Evolutionary conservation across 2,888 invertebrate species (phyloP).

Genomic region (Nasonovia ribisnigri): DNA sequence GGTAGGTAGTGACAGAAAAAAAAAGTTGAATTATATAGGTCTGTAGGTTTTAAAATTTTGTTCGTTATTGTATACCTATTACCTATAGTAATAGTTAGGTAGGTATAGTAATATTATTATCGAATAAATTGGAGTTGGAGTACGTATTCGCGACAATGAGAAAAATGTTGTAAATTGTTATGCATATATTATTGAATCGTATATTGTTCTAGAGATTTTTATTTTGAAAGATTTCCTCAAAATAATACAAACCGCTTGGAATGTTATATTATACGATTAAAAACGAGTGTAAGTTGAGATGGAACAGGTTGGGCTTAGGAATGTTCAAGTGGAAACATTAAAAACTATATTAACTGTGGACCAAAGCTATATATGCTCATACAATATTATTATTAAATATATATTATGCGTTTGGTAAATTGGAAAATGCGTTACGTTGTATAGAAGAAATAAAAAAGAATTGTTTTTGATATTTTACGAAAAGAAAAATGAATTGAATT

Average conservation of each 20-base stretch:
- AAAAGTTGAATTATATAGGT: neutral
- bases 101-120: neutral
- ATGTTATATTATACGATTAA: constrained; percentile 16
- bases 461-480: constrained; percentile 41
- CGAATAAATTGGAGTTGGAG: neutral
- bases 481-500: constrained; percentile 43
- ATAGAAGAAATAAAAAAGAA: constrained; percentile 37
- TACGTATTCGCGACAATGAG: neutral
- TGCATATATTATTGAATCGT: neutral
- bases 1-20: neutral
- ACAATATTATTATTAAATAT: neutral
- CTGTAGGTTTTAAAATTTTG: neutral
- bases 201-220: neutral
- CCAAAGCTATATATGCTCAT: neutral
- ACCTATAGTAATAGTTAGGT: neutral
- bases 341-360: constrained; percentile 28
- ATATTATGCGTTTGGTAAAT: constrained; percentile 15
- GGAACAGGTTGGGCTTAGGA: constrained; percentile 49
- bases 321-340: constrained; percentile 50
- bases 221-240: constrained; percentile 16
- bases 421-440: constrained; percentile 35
- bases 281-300: constrained; percentile 39
- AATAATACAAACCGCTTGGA: neutral
- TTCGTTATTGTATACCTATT: neutral
- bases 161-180: neutral